Conservation (phyloP, 1,140 invertebrate species). For the Drosophila bocki region DNA sequence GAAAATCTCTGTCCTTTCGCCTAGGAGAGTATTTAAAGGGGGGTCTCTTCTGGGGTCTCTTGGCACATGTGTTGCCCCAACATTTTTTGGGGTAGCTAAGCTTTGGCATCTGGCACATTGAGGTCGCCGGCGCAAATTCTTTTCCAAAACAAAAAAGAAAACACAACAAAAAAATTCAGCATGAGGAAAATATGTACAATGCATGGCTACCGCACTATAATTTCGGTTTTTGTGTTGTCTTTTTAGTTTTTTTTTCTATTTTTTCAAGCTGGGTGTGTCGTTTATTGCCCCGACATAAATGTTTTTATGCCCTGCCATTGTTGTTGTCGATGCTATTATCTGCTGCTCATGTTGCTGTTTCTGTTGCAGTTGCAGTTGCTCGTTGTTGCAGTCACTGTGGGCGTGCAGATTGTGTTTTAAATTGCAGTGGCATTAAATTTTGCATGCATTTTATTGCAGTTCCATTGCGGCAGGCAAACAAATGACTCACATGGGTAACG, state of each 20-base stretch:
- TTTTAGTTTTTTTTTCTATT: constrained; percentile 19
- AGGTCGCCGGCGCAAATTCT: constrained; percentile 51
- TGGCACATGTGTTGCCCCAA: constrained; percentile 44
- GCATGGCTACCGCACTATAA: constrained; percentile 61
- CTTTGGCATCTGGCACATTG: constrained; percentile 56
- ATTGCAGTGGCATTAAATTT: constrained; percentile 63
- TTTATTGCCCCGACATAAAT: constrained; percentile 65
- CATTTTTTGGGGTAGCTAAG: constrained; percentile 38
- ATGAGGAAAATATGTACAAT: constrained; percentile 57
- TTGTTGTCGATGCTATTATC: constrained; percentile 21
- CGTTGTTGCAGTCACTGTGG: constrained; percentile 28
- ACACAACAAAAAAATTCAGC: constrained; percentile 6
- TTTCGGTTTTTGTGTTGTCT: constrained; percentile 53
- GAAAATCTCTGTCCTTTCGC: constrained; percentile 13
- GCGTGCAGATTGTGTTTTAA: constrained; percentile 59
- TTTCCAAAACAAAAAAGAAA: constrained; percentile 36
- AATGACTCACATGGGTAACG: constrained; percentile 56
- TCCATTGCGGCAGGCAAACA: constrained; percentile 32
- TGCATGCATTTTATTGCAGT: constrained; percentile 64
- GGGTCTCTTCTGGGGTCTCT: constrained; percentile 33
- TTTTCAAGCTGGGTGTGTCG: constrained; percentile 52
- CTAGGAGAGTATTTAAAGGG: constrained; percentile 23
- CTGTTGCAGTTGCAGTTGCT: constrained; percentile 12
- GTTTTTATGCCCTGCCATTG: constrained; percentile 50
- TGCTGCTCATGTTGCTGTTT: constrained; percentile 24